Base-by-base conservation (phyloP, 2,888 invertebrate genomes). In the Ametastegia equiseti region DNA sequence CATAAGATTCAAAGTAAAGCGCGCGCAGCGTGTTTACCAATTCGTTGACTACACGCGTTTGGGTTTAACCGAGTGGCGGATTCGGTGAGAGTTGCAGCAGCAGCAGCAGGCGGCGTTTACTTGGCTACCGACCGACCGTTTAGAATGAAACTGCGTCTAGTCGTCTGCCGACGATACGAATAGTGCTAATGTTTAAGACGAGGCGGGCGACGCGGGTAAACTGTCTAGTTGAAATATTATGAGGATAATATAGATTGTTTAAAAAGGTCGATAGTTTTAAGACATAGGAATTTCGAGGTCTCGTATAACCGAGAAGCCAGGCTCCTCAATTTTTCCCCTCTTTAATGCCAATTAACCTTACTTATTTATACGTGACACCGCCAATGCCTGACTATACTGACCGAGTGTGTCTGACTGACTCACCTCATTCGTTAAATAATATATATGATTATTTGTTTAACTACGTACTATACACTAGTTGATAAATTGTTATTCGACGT, bases 311-410 rank as follows among this genome's bases (percentile, higher is more conserved):
- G 50, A 36, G 54, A n/a, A n/a, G n/a, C n/a, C n/a, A n/a, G n/a
- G n/a, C n/a, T 81, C 82, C 82, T 86, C 85, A 88, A 88, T 88
- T 87, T 87, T 87, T 39, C 85, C 85, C 87, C 87, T 84, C 86
- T 87, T 86, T 86, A 84, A 85, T 86, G 85, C 80, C 87, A 87
- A 88, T 87, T 88, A 88, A 88, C 88, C 88, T 88, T 88, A 85
- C 87, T 88, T 84, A 85, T 78, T 75, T 84, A 85, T 83, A 82
- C 82, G 81, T 83, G 82, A 81, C 81, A 81, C 81, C 81, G 75
- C 45, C 27, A 11, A 13, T 27, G 27, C 60, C 30, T 42, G 42
- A 42, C 42, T 42, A 39, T 27, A n/a, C 19, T 30, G 27, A 0
- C 13, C n/a, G n/a, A n/a, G n/a, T n/a, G n/a, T n/a, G n/a, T 30